Base-by-base conservation (phyloP, 2,113 vertebrate genomes). In the Lathamus discolor region DNA sequence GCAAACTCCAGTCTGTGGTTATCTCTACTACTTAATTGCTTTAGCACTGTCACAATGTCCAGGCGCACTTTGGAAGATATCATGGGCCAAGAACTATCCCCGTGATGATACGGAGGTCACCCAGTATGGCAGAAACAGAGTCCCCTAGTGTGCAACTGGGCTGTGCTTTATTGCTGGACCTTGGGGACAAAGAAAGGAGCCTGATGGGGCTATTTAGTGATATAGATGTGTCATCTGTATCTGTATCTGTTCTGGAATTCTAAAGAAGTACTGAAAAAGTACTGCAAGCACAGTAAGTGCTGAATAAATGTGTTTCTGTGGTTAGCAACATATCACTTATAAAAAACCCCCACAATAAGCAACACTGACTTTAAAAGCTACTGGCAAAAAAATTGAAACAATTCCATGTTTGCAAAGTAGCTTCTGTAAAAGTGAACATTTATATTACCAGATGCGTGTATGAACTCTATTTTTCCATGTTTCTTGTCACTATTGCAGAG, bases 381-480 rank as follows among this genome's bases (percentile, higher is more conserved):
- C 51, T 75, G 48, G 43, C 93, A 94, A 91, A 95, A n/a, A 91
- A 86, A 80, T 83, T 28, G 72, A 72, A 76, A 80, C 77, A 83
- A 86, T 95, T 89, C 57, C 13, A 4, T 86, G 52, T 63, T 91
- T 80, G 67, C 13, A 67, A 70, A 86, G 63, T 13, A 72, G n/a
- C 70, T 88, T 79, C 63, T 79, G 43, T 78, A 82, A 92, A 92
- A 86, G 23, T 9, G 68, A 93, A 62, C 57, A 82, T 92, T 92
- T 82, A 13, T 76, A 67, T 44, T 59, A 57, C 11, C 28, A 57
- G 19, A 68, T 59, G 29, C 49, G 37, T 48, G 20, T 6, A 10
- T 24, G 25, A 22, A 8, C 43, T 86, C 24, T 55, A 5, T 67
- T 92, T 83, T 78, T 37, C 37, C 14, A 1, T 83, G 25, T 54